These are phyloP conservation scores for Petromus typicus DNA, from an alignment of 2,113 vertebrate species.

Conservation along the genomic window DNA sequence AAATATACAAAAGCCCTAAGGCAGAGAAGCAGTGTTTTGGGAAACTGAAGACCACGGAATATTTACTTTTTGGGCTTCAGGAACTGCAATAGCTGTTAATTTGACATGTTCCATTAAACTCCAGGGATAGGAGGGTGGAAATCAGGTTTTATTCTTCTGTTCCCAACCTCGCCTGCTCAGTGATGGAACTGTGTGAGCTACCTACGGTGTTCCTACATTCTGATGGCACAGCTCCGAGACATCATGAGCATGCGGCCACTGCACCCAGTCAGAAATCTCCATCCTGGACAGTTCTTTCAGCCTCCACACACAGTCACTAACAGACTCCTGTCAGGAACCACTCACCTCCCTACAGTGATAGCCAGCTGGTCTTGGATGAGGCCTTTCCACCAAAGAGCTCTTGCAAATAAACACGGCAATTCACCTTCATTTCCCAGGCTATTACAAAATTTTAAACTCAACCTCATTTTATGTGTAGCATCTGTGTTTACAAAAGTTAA, in stretches of 20 bases:
- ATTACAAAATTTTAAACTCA: neutral
- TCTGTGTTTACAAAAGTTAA: neutral
- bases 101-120: neutral
- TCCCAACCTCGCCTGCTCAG: neutral
- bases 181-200: neutral
- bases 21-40: neutral
- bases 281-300: neutral
- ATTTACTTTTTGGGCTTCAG: neutral
- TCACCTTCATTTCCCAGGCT: neutral
- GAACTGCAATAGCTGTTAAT: neutral
- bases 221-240: too few species aligned
- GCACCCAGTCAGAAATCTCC: neutral
- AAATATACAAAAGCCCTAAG: neutral
- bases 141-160: neutral
- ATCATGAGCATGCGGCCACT: neutral
- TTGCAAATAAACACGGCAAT: neutral
- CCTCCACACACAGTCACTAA: neutral
- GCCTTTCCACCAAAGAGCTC: neutral
- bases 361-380: neutral
- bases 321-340: neutral
- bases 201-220: neutral
- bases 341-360: neutral
- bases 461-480: neutral
- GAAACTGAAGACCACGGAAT: neutral
- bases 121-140: neutral